phyloP scores from a whole-genome alignment of 2,113 vertebrate genomes.

The Syngnathus scovelli region DNA sequence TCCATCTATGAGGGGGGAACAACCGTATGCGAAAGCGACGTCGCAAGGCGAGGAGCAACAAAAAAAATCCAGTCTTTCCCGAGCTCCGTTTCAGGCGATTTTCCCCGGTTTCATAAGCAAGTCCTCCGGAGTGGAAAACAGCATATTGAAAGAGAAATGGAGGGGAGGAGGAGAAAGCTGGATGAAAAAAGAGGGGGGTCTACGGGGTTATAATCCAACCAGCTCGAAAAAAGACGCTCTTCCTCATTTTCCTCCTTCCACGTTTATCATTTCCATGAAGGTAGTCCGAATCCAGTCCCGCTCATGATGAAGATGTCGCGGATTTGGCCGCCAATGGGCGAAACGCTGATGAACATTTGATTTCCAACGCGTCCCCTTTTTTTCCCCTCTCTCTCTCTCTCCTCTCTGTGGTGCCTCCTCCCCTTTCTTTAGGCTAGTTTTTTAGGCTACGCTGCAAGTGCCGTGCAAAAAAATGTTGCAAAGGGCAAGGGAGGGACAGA shows the following conservation, averaged over 20 bases:
- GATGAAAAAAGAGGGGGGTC: constrained; percentile 73
- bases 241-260: constrained; percentile 63
- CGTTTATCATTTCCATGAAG: constrained; percentile 62
- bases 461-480: constrained; percentile 33
- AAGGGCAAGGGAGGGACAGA: constrained; percentile 25
- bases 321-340: constrained; percentile 53
- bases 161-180: constrained; percentile 73
- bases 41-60: constrained; percentile 32
- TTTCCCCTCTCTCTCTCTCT: constrained; percentile 55
- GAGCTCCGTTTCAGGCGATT: constrained; percentile 68
- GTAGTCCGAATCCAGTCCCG: constrained; percentile 41
- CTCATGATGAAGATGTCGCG: constrained; percentile 56
- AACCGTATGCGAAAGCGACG: constrained; percentile 59
- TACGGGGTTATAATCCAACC: constrained; percentile 72
- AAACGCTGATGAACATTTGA: constrained; percentile 69
- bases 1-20: constrained; percentile 75
- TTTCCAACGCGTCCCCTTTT: constrained; percentile 67
- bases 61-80: constrained; percentile 50
- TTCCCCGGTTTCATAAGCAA: constrained; percentile 71
- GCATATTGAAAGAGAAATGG: constrained; percentile 77
- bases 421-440: constrained; percentile 64
- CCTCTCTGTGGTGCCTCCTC: constrained; percentile 56
- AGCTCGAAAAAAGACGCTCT: constrained; percentile 68
- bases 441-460: constrained; percentile 54
- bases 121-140: constrained; percentile 72